Evolutionary conservation across 1,140 invertebrate species (phyloP).

Genomic region (Aethina tumida): DNA sequence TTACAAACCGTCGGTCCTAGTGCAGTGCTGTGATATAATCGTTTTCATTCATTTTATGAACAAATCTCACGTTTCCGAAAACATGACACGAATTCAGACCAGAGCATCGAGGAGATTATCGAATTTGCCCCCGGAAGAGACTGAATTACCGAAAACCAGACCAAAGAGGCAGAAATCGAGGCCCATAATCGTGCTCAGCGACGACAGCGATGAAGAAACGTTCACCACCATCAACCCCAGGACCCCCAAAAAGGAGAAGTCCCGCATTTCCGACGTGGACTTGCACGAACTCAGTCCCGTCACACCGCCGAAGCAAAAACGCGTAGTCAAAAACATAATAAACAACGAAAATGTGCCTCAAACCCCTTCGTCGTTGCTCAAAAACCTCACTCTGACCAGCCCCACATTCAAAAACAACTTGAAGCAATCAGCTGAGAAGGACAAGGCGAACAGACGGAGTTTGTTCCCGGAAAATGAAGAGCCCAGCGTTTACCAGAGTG

Average conservation of each 20-base stretch:
- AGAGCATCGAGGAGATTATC: too few relatives aligned
- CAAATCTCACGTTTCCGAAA: too few relatives aligned
- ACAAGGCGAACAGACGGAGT: conserved; percentile 7
- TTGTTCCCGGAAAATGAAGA: conserved; percentile 13
- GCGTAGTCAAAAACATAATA: conserved; percentile 15
- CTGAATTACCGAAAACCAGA: too few relatives aligned
- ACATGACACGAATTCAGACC: too few relatives aligned
- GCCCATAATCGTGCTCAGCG: too few relatives aligned
- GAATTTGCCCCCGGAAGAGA: too few relatives aligned
- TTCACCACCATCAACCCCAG: too few relatives aligned
- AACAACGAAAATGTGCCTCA: conserved; percentile 8
- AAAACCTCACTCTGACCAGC: conserved; percentile 21
- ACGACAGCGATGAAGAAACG: too few relatives aligned
- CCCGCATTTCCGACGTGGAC: conserved; percentile 3
- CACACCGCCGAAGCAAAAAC: conserved; percentile 29
- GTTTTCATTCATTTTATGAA: too few relatives aligned
- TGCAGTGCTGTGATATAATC: too few relatives aligned
- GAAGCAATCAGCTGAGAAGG: background rate
- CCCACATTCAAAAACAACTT: conserved; percentile 15
- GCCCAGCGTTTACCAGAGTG: conserved; percentile 38
- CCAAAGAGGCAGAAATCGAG: too few relatives aligned
- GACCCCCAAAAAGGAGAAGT: conserved; percentile 17
- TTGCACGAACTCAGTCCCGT: conserved; percentile 10
- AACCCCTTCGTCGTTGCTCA: conserved; percentile 26
- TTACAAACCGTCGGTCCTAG: too few relatives aligned